Base-by-base conservation (phyloP, 2,113 vertebrate species). In the Labrus mixtus region DNA sequence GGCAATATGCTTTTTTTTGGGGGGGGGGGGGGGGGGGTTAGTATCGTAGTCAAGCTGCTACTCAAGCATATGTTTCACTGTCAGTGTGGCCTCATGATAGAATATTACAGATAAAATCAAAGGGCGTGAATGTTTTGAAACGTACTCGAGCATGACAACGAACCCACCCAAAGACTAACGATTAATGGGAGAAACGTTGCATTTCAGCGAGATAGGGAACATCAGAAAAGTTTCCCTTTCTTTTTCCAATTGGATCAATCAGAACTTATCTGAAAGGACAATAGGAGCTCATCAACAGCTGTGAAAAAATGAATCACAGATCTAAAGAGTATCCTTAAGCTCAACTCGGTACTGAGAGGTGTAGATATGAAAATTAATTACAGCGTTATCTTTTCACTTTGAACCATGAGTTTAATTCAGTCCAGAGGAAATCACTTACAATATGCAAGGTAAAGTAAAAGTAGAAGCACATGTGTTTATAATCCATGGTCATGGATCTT, bases 321-420 rank as follows among this genome's bases (percentile, higher is more conserved):
- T 87, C 68, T 82, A 69, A 87, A 70, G 73, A 51, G 60, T 70
- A 43, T 82, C 50, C 68, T 79, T 78, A 79, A 64, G 59, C 50
- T 46, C 33, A 16, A 54, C 60, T 79, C 48, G 9, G 23, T 41
- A 25, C 61, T 64, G 74, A 76, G 51, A 68, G 62, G 39, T 57
- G 76, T 20, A 85, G 84, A 91, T 86, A 80, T 82, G 71, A 81
- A 92, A 88, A 86, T 85, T 81, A 90, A 91, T 88, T 88, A 87
- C 8, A 17, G 25, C 1, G 29, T 80, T 90, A 87, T 91, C 84
- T 72, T 46, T 61, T 22, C 29, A 19, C 75, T 86, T 85, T 79
- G 64, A 83, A 74, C 74, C 15, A 62, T 55, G 36, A 54, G 65
- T 45, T 46, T 84, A 72, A 84, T 69, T 81, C 60, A 76, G 41